Conservation (phyloP, 1,140 invertebrate genomes). For the Oncopeltus fasciatus region DNA sequence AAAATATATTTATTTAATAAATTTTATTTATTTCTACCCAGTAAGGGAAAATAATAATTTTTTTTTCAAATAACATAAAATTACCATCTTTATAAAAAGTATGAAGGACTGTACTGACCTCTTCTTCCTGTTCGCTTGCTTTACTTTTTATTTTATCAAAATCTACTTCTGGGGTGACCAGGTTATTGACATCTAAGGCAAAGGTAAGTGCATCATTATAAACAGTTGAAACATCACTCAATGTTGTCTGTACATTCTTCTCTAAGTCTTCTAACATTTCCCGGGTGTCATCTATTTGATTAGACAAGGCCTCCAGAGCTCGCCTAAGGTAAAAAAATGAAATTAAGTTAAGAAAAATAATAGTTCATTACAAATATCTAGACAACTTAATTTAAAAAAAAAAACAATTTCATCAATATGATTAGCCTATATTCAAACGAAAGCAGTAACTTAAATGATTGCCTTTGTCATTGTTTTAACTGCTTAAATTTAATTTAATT, state of each 20-base stretch:
- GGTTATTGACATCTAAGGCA: slow-evolving; percentile 56
- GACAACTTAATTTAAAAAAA: no score
- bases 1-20: no score
- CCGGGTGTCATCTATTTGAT: slow-evolving; percentile 41
- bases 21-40: no score
- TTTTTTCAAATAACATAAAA: no score
- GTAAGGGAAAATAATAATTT: no score
- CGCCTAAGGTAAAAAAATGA: slow-evolving; percentile 34
- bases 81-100: no score
- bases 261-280: slow-evolving; percentile 51
- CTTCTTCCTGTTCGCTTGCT: slow-evolving; percentile 42
- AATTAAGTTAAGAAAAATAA: slow-evolving; percentile 16
- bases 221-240: slow-evolving; percentile 52
- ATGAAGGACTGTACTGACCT: no score
- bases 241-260: slow-evolving; percentile 52
- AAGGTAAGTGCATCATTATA: slow-evolving; percentile 66
- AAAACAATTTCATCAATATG: no score
- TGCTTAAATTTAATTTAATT: no score
- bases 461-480: no score
- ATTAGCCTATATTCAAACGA: no score
- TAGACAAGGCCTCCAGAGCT: slow-evolving; percentile 42
- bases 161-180: slow-evolving; percentile 60
- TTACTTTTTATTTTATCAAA: slow-evolving; percentile 48
- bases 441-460: no score
- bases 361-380: neutral